phyloP scores from a whole-genome alignment of 2,113 vertebrate species.

The Chaetodon auriga region DNA sequence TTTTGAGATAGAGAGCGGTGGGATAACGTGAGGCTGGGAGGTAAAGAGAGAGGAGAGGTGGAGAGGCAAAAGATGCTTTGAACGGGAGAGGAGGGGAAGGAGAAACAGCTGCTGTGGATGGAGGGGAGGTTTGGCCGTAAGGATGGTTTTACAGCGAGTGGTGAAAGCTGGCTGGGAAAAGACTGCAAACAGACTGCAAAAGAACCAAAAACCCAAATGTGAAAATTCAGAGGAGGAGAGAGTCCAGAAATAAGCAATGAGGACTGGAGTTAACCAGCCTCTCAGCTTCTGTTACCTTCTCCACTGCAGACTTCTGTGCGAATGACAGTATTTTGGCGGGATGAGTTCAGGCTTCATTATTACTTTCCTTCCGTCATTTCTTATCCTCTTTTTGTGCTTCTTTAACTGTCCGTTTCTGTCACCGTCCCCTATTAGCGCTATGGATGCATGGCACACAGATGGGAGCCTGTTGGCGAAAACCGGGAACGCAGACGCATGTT shows the following conservation, averaged over 20 bases:
- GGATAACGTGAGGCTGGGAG: conserved; percentile 29
- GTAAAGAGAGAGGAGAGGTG: not conserved
- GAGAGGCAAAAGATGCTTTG: conserved; percentile 24
- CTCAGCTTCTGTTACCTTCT: conserved; percentile 18
- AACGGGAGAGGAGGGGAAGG: conserved; percentile 23
- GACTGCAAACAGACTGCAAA: conserved; percentile 5
- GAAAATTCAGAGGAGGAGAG: not conserved
- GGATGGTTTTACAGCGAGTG: conserved; percentile 4
- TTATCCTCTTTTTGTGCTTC: conserved; percentile 32
- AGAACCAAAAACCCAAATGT: not conserved
- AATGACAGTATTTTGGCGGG: not conserved
- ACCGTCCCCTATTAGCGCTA: conserved; percentile 46
- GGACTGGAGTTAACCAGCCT: conserved; percentile 19
- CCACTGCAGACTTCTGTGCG: conserved; percentile 3
- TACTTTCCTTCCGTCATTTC: conserved; percentile 26
- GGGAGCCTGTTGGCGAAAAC: conserved; percentile 61
- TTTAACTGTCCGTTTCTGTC: conserved; percentile 23
- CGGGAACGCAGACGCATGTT: conserved; percentile 40
- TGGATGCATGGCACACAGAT: conserved; percentile 55
- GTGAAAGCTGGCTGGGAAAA: not conserved
- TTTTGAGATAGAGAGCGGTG: conserved; percentile 10
- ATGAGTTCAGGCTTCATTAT: conserved; percentile 45
- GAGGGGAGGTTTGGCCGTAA: conserved; percentile 2
- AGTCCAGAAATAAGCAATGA: not conserved
- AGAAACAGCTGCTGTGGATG: conserved; percentile 42